Base-by-base conservation (phyloP, 2,113 vertebrate genomes). In the Pituophis catenifer region DNA sequence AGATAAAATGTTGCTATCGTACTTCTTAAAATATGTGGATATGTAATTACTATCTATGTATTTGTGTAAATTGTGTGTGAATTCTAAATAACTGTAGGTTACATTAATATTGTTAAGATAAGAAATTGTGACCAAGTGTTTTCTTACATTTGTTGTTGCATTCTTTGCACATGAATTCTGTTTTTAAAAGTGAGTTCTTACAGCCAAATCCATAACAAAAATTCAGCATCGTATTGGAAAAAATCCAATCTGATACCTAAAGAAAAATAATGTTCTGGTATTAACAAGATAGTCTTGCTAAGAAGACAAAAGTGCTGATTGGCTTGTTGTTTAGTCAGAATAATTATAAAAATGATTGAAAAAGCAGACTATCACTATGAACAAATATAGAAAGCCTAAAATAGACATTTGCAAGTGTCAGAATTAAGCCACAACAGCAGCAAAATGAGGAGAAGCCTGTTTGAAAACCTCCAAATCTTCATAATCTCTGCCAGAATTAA, bases 171-270 rank as follows among this genome's bases (percentile, higher is more conserved):
- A 97, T 52, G 1, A 97, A 97, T 97, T 97, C 97, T 96, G 97
- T 97, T 98, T 97, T 97, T 97, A 96, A 97, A 98, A 96, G 97
- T 97, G 96, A 98, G 97, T 97, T 98, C 97, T 98, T 97, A 96
- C 90, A 95, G 95, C 94, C 95, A 93, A 86, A 81, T 94, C 94
- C 26, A 55, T 95, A 93, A 89, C 92, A 94, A 97, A 95, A 95
- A 93, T 94, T 96, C 92, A 86, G 92, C 53, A 48, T 21, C 19
- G 48, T 87, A 90, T 81, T 81, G 75, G 33, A 48, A 87, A 96
- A 95, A 91, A 89, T 81, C 19, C 58, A 94, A 17, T 55, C 54
- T 38, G 0, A 48, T 65, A 92, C 58, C 89, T 95, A 93, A 48
- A 94, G 91, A 94, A 96, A 94, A 90, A 58, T 59, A 89, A 7